A percentile compares a stretch with the other conserved stretches of the same genome.
Conservation (phyloP, 1,140 invertebrate species). For the Drosophila ironensis region DNA sequence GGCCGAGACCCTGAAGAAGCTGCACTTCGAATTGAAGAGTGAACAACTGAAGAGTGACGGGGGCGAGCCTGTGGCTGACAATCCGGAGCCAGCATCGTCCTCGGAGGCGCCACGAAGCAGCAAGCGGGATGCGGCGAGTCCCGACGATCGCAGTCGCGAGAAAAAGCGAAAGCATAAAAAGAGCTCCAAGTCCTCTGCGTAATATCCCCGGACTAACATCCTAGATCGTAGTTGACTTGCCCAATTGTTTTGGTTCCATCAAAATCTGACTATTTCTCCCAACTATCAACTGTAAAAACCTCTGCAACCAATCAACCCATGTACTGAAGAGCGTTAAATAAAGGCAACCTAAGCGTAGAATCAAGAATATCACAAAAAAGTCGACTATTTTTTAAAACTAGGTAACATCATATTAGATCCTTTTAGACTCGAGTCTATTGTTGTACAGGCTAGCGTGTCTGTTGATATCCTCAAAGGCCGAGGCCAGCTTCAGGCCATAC, state of each 20-base stretch:
- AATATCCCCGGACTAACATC: slow-evolving; percentile 7
- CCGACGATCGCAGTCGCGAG: slow-evolving; percentile 64
- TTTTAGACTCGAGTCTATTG: too few species aligned
- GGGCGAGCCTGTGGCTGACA: too few species aligned
- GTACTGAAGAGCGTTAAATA: slow-evolving; percentile 45
- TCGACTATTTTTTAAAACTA: background rate
- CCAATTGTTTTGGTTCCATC: slow-evolving; percentile 14
- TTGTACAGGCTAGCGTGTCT: too few species aligned
- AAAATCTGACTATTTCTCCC: too few species aligned
- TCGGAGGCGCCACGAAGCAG: slow-evolving; percentile 13
- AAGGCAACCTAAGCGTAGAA: slow-evolving; percentile 32
- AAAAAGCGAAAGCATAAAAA: slow-evolving; percentile 83
- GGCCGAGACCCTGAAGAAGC: slow-evolving; percentile 69
- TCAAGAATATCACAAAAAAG: too few species aligned
- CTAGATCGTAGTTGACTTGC: slow-evolving; percentile 17
- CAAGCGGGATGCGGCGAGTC: slow-evolving; percentile 47
- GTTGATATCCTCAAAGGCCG: too few species aligned
- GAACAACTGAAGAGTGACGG: too few species aligned
- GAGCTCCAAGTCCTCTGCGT: slow-evolving; percentile 78
- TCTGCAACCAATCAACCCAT: slow-evolving; percentile 6
- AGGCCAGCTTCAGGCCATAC: too few species aligned
- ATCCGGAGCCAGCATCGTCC: background rate
- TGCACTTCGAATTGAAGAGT: slow-evolving; percentile 71
- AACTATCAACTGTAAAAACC: slow-evolving; percentile 31
- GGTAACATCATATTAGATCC: background rate